phyloP scores from a whole-genome alignment of 1,140 invertebrate genomes.

The Drosophila murphyi region DNA sequence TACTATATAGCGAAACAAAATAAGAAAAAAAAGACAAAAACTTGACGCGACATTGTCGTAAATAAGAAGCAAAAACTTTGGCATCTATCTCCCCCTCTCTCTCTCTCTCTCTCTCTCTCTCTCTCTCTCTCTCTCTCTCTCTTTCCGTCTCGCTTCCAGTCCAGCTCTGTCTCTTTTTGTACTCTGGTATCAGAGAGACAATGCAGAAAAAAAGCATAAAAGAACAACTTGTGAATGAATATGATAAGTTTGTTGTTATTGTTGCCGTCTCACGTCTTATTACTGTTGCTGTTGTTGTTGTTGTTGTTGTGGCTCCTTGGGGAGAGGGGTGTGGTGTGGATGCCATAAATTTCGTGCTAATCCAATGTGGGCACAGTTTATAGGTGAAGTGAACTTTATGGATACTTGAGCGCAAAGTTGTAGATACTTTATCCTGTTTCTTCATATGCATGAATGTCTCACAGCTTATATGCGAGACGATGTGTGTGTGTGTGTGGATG shows the following conservation, averaged over 20 bases:
- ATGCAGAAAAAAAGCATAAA: constrained; percentile 3
- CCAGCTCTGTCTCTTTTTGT: constrained; percentile 3
- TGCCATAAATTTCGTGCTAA: constrained; percentile 75
- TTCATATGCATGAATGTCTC: constrained; percentile 46
- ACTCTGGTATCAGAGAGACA: constrained; percentile 20
- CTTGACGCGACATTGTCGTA: constrained; percentile 81
- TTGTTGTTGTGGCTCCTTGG: no score
- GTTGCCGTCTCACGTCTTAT: constrained; percentile 32
- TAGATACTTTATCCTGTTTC: constrained; percentile 39
- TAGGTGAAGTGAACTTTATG: constrained; percentile 81
- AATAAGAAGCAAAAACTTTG: constrained; percentile 76
- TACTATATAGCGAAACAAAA: constrained; percentile 16
- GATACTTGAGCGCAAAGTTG: constrained; percentile 64
- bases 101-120: background rate
- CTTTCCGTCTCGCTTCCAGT: background rate
- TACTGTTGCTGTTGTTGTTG: constrained; percentile 14
- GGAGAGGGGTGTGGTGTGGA: background rate
- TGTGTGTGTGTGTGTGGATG: constrained; percentile 2
- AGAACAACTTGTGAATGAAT: constrained; percentile 72
- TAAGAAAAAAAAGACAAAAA: constrained; percentile 34
- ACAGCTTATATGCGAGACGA: background rate
- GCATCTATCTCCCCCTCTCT: constrained; percentile 15
- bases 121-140: background rate
- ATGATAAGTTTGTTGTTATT: constrained; percentile 75
- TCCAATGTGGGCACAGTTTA: constrained; percentile 71